A percentile compares a stretch with the other conserved stretches of the same genome.
Conservation (phyloP, 2,113 vertebrate species). For the Malurus alboscapulatus region DNA sequence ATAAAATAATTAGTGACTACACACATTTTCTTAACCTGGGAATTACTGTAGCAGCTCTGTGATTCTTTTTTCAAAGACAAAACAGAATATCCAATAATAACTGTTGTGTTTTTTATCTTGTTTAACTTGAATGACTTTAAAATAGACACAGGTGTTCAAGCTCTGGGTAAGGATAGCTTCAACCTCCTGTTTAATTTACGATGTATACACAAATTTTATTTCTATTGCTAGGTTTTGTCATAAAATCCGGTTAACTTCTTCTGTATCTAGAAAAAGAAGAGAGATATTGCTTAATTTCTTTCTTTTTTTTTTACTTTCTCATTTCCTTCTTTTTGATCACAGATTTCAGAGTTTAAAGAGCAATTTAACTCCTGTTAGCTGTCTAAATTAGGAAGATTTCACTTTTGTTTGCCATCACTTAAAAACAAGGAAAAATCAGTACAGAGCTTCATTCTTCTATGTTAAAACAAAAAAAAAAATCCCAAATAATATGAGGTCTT, state of each 20-base stretch:
- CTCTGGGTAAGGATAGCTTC: rapidly evolving
- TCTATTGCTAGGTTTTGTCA: neutral
- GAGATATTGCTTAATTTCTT: neutral
- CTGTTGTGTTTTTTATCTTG: neutral
- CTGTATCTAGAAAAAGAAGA: neutral
- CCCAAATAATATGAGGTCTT: neutral
- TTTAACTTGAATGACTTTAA: neutral
- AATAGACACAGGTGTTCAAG: neutral
- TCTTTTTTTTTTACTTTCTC: neutral
- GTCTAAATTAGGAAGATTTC: neutral
- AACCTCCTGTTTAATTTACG: neutral
- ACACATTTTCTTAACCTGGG: neutral
- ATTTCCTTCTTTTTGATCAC: neutral
- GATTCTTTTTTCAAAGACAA: neutral
- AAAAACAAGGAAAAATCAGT: neutral
- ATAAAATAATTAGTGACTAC: neutral
- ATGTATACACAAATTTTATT: neutral
- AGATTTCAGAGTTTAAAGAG: neutral
- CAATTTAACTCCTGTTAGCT: neutral
- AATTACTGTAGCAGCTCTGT: neutral
- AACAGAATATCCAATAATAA: neutral
- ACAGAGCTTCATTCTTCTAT: neutral
- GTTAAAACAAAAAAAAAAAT: neutral
- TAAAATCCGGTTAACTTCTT: neutral
- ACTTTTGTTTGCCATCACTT: neutral